Base-by-base conservation (phyloP, 1,140 invertebrate species). In the Bombyx mandarina region DNA sequence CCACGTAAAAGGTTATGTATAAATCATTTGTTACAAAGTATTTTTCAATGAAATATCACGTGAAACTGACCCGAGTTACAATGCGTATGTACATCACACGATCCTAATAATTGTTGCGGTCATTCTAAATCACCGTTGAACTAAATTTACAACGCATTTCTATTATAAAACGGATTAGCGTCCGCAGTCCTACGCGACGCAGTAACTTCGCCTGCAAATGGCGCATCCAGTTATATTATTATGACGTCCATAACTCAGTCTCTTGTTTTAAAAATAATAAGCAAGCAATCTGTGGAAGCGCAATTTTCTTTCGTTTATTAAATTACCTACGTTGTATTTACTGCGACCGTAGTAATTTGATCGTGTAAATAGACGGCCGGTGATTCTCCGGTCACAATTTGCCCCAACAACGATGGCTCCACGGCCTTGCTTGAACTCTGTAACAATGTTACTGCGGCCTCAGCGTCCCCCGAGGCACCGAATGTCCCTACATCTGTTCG, bases 361-460 rank as follows among this genome's bases (percentile, higher is more conserved):
- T 56, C 65, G 62, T 56, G 69, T 69, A 79, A 77, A 79, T 77
- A 79, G 73, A 67, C 66, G 65, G 54, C 54, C 62, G 67, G 69
- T 77, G 72, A 77, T 74, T 77, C 69, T 80, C 79, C 71, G 77
- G 74, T 77, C 76, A 77, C 71, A 79, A 78, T 81, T 83, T 81
- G 69, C 60, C 65, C 69, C 62, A 58, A 60, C 68, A 60, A 73
- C 26, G 26, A 35, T 72, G 66, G 71, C 71, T 69, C 67, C 67
- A 71, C 71, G 71, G 71, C 69, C 76, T 72, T 73, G 69, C 66
- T 70, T 74, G 72, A 82, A 80, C 74, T 82, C 73, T 62, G 63
- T 83, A 83, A 83, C 78, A 73, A 69, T 77, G 77, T 83, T 83
- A 83, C 69, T 66, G 67, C 62, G 66, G 66, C 75, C 77, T 72